Conservation (phyloP, 2,888 invertebrate genomes). For the Matsumyia berberina region DNA sequence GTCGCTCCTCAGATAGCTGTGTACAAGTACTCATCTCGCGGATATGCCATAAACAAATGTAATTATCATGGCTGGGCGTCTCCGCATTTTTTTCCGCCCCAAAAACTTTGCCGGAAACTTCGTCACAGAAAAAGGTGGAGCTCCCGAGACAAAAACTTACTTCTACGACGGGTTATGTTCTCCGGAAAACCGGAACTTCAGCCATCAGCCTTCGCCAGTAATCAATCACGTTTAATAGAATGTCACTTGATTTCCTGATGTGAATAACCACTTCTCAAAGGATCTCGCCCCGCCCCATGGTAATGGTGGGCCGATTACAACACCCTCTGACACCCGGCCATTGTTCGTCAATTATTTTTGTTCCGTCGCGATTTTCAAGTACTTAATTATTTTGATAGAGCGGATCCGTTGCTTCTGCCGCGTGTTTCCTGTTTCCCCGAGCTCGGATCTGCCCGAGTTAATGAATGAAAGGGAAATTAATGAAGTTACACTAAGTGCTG, state of each 20-base stretch:
- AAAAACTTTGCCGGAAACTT: conserved; percentile 43
- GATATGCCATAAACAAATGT: conserved; percentile 35
- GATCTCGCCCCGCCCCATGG: background rate
- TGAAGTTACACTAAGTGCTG: conserved; percentile 57
- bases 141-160: conserved; percentile 21
- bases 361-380: conserved; percentile 51
- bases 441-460: conserved; percentile 11
- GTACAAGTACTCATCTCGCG: conserved; percentile 30
- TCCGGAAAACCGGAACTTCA: conserved; percentile 29
- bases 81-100: conserved; percentile 8
- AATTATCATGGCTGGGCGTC: conserved; percentile 22
- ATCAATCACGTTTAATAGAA: conserved; percentile 74
- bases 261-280: conserved; percentile 45
- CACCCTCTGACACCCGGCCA: conserved; percentile 21
- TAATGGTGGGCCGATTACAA: background rate
- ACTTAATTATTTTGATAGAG: conserved; percentile 56
- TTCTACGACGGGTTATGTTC: background rate
- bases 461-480: conserved; percentile 55
- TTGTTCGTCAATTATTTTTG: conserved; percentile 64
- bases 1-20: background rate
- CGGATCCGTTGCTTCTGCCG: conserved; percentile 27
- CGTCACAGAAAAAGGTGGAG: conserved; percentile 18
- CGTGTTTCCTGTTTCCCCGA: conserved; percentile 9
- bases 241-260: conserved; percentile 65
- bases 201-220: conserved; percentile 36